These are phyloP conservation scores for Cyphomyrus discorhynchus DNA, from an alignment of 2,113 vertebrate genomes.

Conservation along the genomic window DNA sequence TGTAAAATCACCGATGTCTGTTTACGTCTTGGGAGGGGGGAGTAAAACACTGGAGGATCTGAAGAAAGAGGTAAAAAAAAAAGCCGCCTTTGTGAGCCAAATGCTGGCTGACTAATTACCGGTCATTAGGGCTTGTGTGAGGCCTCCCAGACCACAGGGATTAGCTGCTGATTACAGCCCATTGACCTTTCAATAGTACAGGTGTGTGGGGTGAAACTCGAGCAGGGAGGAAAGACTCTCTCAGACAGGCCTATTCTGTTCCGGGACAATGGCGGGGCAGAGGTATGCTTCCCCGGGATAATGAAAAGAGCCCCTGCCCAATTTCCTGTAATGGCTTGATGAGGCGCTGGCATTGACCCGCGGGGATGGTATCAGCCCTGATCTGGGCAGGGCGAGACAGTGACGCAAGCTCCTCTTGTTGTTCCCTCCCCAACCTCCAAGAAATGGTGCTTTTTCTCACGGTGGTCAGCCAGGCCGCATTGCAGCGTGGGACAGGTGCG, in stretches of 20 bases:
- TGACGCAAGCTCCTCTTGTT: neutral
- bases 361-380: slow-evolving; percentile 22
- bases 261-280: slow-evolving; percentile 29
- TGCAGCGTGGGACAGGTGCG: neutral
- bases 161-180: slow-evolving; percentile 64
- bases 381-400: slow-evolving; percentile 14
- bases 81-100: slow-evolving; percentile 56
- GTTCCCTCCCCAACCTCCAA: neutral
- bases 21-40: neutral
- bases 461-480: neutral
- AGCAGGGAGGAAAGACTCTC: slow-evolving; percentile 26
- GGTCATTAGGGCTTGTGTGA: slow-evolving; percentile 64
- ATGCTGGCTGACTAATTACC: slow-evolving; percentile 62
- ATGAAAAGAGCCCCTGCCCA: slow-evolving; percentile 19
- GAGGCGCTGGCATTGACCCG: slow-evolving; percentile 11
- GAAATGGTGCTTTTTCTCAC: slow-evolving; percentile 15
- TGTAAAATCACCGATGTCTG: neutral
- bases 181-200: slow-evolving; percentile 56
- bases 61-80: slow-evolving; percentile 44
- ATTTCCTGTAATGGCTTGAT: slow-evolving; percentile 26
- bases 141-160: slow-evolving; percentile 57
- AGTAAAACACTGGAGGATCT: neutral
- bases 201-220: slow-evolving; percentile 52
- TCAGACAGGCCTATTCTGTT: slow-evolving; percentile 31
- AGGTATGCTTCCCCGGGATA: slow-evolving; percentile 11